Base-by-base conservation (phyloP, 2,113 vertebrate genomes). In the Microcebus murinus region DNA sequence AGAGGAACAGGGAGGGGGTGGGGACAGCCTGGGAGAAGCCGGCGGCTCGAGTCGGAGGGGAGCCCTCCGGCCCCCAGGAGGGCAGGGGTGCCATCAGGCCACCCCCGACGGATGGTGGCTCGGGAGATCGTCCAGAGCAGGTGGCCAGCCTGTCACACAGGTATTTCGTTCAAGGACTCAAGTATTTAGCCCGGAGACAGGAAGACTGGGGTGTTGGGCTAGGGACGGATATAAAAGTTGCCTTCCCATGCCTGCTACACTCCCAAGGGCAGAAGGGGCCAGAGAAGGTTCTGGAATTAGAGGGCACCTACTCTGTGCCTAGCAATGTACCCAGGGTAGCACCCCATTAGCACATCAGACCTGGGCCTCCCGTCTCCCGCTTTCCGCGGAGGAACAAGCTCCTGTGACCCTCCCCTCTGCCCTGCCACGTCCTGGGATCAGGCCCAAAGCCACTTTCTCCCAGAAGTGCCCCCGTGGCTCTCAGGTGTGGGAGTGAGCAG, bases 321-420 rank as follows among this genome's bases (percentile, higher is more conserved):
- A 2, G 1, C 2, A 0, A 15, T 4, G 15, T 20, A 14, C 15
- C 39, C 57, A 6, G 9, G 29, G 15, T 23, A 17, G 23, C 36
- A 13, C 2, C 3, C 52, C 23, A 21, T 5, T 0, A 21, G 17
- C n/a, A 29, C 57, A 25, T 36, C 39, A 11, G 4, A 13, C 7
- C 36, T 31, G 11, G 3, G 23, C 23, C 2, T 8, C 20, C 18
- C 2, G 1, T 50, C 25, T 6, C 65, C 57, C 29, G 1, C 27
- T 27, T 14, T 18, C 67, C 61, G 10, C 1, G 2, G 34, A 73
- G 42, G 83, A 27, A 15, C 21, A 4, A 42, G 50, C 1, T 63
- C 27, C 29, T 13, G 14, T 8, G 27, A 15, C 1, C 36, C 9
- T 20, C 11, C n/a, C 15, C 14, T 1, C 3, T 0, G 1, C 57